Evolutionary conservation across 1,140 invertebrate genomes (phyloP).

Genomic region (Brachionus rotundiformis): DNA sequence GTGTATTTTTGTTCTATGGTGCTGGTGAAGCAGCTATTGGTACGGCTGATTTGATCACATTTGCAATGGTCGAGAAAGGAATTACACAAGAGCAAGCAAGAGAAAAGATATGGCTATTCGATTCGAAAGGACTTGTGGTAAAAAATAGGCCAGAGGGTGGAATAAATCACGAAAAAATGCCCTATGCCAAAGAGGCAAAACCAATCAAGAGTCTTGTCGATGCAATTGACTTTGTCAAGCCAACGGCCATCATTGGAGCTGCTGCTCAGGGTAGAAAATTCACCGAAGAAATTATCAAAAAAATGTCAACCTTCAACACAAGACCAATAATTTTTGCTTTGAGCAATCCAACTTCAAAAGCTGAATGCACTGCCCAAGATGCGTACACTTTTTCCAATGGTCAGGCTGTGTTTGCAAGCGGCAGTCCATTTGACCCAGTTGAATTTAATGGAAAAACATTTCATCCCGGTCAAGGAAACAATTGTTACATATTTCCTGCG

Average conservation of each 20-base stretch:
- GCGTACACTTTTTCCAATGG: slow-evolving; percentile 65
- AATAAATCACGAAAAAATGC: slow-evolving; percentile 71
- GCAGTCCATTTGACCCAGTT: slow-evolving; percentile 61
- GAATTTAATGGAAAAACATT: slow-evolving; percentile 57
- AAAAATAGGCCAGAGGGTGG: slow-evolving; percentile 54
- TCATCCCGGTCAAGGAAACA: slow-evolving; percentile 63
- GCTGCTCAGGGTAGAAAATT: slow-evolving; percentile 85
- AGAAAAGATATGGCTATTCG: slow-evolving; percentile 75
- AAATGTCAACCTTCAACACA: slow-evolving; percentile 82
- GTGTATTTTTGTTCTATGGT: slow-evolving; percentile 84
- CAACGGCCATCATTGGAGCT: slow-evolving; percentile 81
- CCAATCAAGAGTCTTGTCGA: slow-evolving; percentile 75
- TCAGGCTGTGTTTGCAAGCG: slow-evolving; percentile 61
- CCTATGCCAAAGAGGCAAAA: slow-evolving; percentile 79
- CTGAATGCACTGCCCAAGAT: slow-evolving; percentile 90
- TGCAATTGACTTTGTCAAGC: slow-evolving; percentile 79
- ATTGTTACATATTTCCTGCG: slow-evolving; percentile 64
- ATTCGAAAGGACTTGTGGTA: slow-evolving; percentile 64
- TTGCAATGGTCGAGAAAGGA: slow-evolving; percentile 80
- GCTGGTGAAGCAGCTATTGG: slow-evolving; percentile 87
- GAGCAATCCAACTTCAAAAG: slow-evolving; percentile 91
- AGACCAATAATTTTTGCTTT: slow-evolving; percentile 89
- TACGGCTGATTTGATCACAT: slow-evolving; percentile 81
- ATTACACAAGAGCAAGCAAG: slow-evolving; percentile 74
- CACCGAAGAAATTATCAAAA: slow-evolving; percentile 77